Conservation (phyloP, 2,113 vertebrate species). For the Cyanoderma ruficeps region DNA sequence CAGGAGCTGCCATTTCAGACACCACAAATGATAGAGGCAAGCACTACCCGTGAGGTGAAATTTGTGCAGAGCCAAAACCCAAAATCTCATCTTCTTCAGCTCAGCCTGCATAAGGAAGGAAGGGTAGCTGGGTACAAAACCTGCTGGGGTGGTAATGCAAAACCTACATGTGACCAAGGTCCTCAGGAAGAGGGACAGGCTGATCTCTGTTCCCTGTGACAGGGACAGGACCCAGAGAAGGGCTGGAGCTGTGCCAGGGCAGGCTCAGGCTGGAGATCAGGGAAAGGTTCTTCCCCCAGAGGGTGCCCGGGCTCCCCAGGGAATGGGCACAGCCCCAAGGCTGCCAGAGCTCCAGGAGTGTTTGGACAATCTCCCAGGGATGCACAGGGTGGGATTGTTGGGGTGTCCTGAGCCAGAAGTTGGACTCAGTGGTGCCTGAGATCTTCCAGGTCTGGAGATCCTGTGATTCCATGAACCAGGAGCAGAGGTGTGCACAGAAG, state of each 20-base stretch:
- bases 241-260: background rate
- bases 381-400: background rate
- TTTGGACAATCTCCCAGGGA: background rate
- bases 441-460: background rate
- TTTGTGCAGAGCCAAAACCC: background rate
- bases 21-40: background rate
- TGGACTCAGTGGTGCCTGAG: background rate
- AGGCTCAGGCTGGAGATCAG: background rate
- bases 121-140: background rate
- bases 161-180: background rate
- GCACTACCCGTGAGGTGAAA: background rate
- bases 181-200: background rate
- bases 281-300: background rate
- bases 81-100: background rate
- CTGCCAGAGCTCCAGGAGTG: background rate
- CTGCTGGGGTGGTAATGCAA: background rate
- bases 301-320: background rate
- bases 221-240: background rate
- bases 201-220: background rate
- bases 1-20: background rate
- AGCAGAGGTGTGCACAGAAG: background rate
- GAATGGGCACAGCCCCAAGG: background rate
- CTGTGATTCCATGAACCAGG: background rate
- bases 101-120: background rate
- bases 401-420: background rate